A percentile compares a stretch with the other conserved stretches of the same genome.
Conservation (phyloP, 2,797 vertebrate species). For the Coendou prehensilis region DNA sequence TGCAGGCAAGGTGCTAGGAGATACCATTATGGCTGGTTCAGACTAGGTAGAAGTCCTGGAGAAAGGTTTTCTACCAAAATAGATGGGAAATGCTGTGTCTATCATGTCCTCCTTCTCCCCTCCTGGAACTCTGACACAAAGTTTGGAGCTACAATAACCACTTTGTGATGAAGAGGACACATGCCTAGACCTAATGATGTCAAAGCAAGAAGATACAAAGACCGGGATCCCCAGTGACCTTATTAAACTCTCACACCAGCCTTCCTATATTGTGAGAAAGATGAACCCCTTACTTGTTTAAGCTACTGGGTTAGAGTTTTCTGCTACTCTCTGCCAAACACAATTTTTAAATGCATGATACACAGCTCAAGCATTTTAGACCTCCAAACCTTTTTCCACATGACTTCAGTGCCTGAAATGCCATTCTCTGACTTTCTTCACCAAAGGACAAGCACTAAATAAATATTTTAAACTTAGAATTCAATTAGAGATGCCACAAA, state of each 20-base stretch:
- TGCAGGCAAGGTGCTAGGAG: background rate
- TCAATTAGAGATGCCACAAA: background rate
- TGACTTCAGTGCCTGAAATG: background rate
- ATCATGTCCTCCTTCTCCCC: background rate
- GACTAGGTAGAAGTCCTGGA: background rate
- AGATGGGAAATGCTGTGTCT: background rate
- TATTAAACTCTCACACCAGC: background rate
- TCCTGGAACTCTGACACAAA: background rate
- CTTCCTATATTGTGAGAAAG: background rate
- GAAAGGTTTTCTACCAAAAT: background rate
- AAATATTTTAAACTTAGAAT: background rate
- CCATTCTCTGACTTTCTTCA: background rate
- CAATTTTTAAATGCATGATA: background rate
- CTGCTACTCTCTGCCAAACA: background rate
- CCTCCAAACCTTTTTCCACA: background rate
- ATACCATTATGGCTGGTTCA: background rate
- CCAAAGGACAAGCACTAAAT: background rate
- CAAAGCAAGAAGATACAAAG: background rate
- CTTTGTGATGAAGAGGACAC: slow-evolving; percentile 22
- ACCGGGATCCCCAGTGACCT: background rate
- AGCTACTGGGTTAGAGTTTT: background rate
- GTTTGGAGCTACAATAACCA: background rate
- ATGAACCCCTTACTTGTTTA: background rate
- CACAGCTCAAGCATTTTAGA: background rate
- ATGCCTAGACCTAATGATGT: background rate